These are phyloP conservation scores for Sigmodon hispidus DNA, from an alignment of 2,113 vertebrate species.

Conservation along the genomic window DNA sequence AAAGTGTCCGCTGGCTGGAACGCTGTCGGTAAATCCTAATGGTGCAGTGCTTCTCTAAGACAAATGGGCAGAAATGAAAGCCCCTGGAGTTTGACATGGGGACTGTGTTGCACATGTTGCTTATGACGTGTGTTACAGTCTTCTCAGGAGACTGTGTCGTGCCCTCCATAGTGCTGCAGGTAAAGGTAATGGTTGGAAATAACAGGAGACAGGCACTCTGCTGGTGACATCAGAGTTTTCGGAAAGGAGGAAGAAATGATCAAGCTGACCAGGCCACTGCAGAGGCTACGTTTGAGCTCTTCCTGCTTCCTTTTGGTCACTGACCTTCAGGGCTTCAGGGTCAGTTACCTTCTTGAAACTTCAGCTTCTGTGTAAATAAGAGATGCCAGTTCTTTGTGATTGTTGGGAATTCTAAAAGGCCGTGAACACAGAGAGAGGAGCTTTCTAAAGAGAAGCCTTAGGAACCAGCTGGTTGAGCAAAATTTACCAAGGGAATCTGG, in stretches of 20 bases:
- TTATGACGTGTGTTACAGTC: background rate
- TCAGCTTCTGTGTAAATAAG: background rate
- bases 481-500: no score
- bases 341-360: background rate
- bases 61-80: background rate
- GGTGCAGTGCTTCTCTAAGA: background rate
- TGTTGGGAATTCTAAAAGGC: background rate
- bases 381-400: background rate
- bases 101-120: background rate
- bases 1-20: background rate
- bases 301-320: background rate
- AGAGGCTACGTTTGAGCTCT: background rate
- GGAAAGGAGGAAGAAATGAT: background rate
- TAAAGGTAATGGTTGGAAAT: background rate
- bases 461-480: slow-evolving; percentile 29
- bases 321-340: background rate
- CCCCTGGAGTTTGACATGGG: background rate
- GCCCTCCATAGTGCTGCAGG: background rate
- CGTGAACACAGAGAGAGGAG: no score
- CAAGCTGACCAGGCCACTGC: background rate
- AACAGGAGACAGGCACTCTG: background rate
- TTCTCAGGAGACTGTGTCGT: background rate
- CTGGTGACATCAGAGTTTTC: background rate
- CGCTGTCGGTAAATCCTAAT: background rate
- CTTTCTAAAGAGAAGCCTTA: background rate